A percentile compares a stretch with the other conserved stretches of the same genome.
phyloP scores from a whole-genome alignment of 53 echinoderm and acorn worm species.

The Astropecten irregularis region DNA sequence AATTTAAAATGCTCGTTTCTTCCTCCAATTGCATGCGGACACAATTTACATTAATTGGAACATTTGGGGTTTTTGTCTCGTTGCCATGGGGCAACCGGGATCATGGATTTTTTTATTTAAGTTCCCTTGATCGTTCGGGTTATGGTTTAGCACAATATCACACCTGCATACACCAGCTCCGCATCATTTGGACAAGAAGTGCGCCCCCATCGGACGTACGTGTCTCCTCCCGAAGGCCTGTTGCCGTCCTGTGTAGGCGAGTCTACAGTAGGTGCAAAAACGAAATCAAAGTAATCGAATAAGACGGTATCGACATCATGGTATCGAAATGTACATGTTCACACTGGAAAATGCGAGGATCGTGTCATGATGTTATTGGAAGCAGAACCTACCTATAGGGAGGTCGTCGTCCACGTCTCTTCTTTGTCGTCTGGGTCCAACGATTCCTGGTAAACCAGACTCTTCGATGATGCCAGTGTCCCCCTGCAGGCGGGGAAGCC shows the following conservation, averaged over 20 bases:
- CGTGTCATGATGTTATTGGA: background rate
- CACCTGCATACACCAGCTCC: conserved; percentile 52
- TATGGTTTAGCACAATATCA: too few relatives aligned
- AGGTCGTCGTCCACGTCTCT: background rate
- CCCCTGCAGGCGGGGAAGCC: conserved; percentile 4
- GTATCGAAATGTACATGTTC: background rate
- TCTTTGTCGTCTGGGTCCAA: background rate
- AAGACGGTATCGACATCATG: background rate
- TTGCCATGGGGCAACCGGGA: too few relatives aligned
- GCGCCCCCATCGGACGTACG: conserved; percentile 66
- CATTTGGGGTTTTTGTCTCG: too few relatives aligned
- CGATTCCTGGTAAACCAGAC: background rate
- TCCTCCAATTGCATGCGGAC: too few relatives aligned
- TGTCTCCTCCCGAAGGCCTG: conserved; percentile 41
- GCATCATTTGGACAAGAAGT: conserved; percentile 58
- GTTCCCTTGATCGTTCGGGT: too few relatives aligned
- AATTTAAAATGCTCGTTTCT: too few relatives aligned
- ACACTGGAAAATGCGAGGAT: background rate
- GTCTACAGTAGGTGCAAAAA: background rate
- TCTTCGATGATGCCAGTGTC: background rate
- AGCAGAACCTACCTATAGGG: too few relatives aligned
- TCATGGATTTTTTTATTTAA: too few relatives aligned
- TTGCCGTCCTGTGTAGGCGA: background rate
- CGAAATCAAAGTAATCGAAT: too few relatives aligned
- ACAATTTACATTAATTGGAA: too few relatives aligned